Evolutionary conservation across 1,140 invertebrate species (phyloP), one percentile per base, ranked within the genome.

Genomic region (Ceratitis capitata): DNA sequence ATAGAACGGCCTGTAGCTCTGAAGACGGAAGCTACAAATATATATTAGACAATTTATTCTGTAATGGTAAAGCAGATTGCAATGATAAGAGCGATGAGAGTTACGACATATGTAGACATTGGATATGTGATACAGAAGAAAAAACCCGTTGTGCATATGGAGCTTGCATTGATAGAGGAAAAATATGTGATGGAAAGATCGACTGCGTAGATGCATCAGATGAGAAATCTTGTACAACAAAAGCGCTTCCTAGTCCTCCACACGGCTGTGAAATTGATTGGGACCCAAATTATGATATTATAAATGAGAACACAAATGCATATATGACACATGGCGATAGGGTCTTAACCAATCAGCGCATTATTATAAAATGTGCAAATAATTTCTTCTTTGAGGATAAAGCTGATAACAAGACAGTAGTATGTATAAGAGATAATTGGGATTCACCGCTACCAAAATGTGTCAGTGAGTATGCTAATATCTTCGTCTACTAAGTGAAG

Each of bases 151-250:
- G 95, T 86, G 89, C 92, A 16, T 95, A 94, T 83, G 94, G 95
- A 14, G 93, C 92, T 14, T 95, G 95, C 86, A 92, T 95, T 7
- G 89, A 92, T 26, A 92, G 92, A 7, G 91, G 93, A 78, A 87
- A 89, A 1, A 90, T 89, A 26, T 95, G 95, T 87, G 93, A 97
- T 89, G 93, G 93, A 0, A 87, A 91, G 2, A 89, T 89, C 49
- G 94, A 97, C 84, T 97, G 96, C 89, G 85, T 92, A 0, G 95
- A 96, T 87, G 93, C 93, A 14, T 95, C 95, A 3, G 97, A 97
- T 89, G 90, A 91, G 86, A 53, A 88, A 0, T 5, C 2, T 0
- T 78, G 51, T 56, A 9, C 88, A 64, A n/a, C 29, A 42, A 2
- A 35, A 51, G 12, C 45, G 45, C 16, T 9, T 29, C 4, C 39